Percentiles rank a stretch among this genome's conserved stretches.
Conservation (phyloP, 2,888 invertebrate species). For the Acanthacorydalis orientalis region DNA sequence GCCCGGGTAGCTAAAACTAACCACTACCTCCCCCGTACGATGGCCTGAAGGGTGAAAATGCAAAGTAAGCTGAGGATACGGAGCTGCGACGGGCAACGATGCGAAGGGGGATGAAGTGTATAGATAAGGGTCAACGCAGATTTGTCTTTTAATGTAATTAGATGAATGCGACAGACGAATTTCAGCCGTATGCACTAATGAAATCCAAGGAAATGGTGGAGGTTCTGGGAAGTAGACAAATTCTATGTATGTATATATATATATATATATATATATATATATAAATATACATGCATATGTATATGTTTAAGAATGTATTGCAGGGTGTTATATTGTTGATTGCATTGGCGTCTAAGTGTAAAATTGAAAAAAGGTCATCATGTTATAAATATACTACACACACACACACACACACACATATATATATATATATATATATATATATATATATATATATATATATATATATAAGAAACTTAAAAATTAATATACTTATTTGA, state of each 20-base stretch:
- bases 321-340: too few relatives aligned
- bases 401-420: too few relatives aligned
- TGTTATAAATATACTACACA: too few relatives aligned
- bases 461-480: too few relatives aligned
- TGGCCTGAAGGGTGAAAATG: conserved; percentile 3
- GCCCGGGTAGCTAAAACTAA: not conserved
- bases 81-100: not conserved
- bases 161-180: not conserved
- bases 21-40: not conserved
- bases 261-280: conserved; percentile 1
- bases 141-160: conserved; percentile 4
- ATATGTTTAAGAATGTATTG: not conserved
- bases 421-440: too few relatives aligned
- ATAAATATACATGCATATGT: not conserved
- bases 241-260: not conserved
- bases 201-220: conserved; percentile 1
- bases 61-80: conserved; percentile 2
- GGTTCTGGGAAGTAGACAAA: not conserved
- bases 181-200: not conserved
- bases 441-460: too few relatives aligned
- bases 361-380: too few relatives aligned
- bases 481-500: too few relatives aligned
- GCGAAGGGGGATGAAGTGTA: not conserved
- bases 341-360: too few relatives aligned
- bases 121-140: conserved; percentile 1